Conservation (phyloP, 2,797 vertebrate species). For the Todus mexicanus region DNA sequence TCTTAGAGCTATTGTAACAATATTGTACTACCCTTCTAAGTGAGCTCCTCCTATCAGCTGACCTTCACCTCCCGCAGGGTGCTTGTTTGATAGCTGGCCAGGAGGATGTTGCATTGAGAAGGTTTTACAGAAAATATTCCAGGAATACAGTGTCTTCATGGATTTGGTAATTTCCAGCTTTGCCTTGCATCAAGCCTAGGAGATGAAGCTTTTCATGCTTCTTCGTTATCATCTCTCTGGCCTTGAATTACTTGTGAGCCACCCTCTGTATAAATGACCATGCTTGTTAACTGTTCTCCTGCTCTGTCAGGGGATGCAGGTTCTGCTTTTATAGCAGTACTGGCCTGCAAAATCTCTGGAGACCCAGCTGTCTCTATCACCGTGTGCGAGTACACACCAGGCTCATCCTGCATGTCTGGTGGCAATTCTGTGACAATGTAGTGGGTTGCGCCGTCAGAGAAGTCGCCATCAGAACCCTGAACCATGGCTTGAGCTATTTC, state of each 20-base stretch:
- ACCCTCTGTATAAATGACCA: conserved; percentile 87
- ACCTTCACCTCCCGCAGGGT: not conserved
- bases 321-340: conserved; percentile 35
- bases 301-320: conserved; percentile 15
- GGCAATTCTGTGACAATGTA: conserved; percentile 95
- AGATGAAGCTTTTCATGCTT: conserved; percentile 28
- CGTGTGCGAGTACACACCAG: conserved; percentile 75
- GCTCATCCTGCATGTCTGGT: conserved; percentile 80
- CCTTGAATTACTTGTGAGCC: conserved; percentile 77
- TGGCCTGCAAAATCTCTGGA: conserved; percentile 66
- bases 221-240: conserved; percentile 64
- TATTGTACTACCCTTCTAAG: not conserved
- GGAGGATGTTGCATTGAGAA: not conserved
- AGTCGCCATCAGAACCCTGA: conserved; percentile 55
- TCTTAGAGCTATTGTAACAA: not conserved
- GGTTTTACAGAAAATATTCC: not conserved
- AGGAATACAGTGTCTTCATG: not conserved
- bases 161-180: not conserved
- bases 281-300: conserved; percentile 74
- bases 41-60: not conserved
- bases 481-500: conserved; percentile 80
- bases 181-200: not conserved
- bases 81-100: not conserved
- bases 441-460: conserved; percentile 82
- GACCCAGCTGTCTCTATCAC: conserved; percentile 68